Evolutionary conservation across 2,113 vertebrate genomes (phyloP).

Genomic region (Ariopsis seemanni): DNA sequence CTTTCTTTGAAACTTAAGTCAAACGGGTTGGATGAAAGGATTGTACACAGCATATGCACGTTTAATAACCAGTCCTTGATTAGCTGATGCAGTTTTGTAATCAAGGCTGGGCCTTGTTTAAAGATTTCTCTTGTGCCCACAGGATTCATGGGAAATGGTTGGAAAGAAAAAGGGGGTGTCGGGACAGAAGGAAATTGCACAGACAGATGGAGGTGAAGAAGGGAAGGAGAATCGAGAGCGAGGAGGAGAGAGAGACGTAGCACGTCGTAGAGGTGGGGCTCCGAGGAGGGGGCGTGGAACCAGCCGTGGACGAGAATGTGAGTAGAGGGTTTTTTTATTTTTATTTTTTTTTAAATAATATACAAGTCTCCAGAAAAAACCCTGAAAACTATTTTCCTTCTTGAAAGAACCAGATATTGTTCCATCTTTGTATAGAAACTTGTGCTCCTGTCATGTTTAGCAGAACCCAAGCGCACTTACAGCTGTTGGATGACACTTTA

Average conservation of each 20-base stretch:
- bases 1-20: background rate
- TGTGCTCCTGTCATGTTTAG: no score
- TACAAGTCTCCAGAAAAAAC: background rate
- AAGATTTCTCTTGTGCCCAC: constrained; percentile 19
- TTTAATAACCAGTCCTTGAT: background rate
- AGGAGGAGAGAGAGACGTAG: constrained; percentile 83
- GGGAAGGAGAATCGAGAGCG: constrained; percentile 92
- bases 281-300: constrained; percentile 84
- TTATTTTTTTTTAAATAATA: no score
- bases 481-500: no score
- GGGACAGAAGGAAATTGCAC: constrained; percentile 88
- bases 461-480: no score
- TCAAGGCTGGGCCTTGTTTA: background rate
- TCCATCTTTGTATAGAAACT: no score
- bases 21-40: background rate
- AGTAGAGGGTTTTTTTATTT: constrained; percentile 50
- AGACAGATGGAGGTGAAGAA: constrained; percentile 85
- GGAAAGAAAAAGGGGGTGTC: constrained; percentile 97
- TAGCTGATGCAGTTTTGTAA: no score
- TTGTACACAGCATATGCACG: background rate
- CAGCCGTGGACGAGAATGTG: constrained; percentile 95
- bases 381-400: background rate
- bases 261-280: constrained; percentile 84
- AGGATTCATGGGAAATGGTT: constrained; percentile 99
- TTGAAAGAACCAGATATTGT: background rate